A percentile compares a stretch with the other conserved stretches of the same genome.
Conservation (phyloP, 2,113 vertebrate genomes). For the Ochotona princeps region DNA sequence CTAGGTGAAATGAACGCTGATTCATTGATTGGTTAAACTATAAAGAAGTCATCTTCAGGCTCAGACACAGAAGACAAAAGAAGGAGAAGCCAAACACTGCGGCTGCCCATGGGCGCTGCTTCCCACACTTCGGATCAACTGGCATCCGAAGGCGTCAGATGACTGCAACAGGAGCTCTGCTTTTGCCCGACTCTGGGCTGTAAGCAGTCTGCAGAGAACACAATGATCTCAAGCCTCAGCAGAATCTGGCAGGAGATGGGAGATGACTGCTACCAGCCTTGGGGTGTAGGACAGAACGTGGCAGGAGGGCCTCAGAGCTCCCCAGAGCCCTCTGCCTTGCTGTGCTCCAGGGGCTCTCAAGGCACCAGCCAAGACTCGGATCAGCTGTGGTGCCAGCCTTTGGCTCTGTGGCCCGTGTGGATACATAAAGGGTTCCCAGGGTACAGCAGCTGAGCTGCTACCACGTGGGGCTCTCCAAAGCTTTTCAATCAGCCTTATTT, state of each 20-base stretch:
- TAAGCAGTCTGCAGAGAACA: rapidly evolving
- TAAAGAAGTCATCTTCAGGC: not conserved
- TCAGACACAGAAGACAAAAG: not conserved
- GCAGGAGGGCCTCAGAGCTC: rapidly evolving
- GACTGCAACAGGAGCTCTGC: rapidly evolving
- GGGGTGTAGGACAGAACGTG: rapidly evolving
- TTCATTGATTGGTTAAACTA: not conserved
- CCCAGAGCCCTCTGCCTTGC: too few relatives aligned
- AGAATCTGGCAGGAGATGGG: not conserved
- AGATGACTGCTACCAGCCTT: not conserved
- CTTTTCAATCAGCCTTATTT: not conserved
- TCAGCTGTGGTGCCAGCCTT: not conserved
- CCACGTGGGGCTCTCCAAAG: rapidly evolving
- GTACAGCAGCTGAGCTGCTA: not conserved
- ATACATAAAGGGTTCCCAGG: rapidly evolving
- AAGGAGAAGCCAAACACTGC: rapidly evolving
- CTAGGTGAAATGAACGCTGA: not conserved
- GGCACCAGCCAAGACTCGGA: not conserved
- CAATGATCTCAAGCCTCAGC: not conserved
- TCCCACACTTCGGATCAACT: too few relatives aligned
- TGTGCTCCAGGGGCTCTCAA: not conserved
- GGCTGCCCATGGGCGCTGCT: rapidly evolving
- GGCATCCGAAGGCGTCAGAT: not conserved
- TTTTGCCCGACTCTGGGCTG: too few relatives aligned
- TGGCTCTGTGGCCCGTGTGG: not conserved